phyloP scores from a whole-genome alignment of 2,113 vertebrate species.

The Nycticorax nycticorax region DNA sequence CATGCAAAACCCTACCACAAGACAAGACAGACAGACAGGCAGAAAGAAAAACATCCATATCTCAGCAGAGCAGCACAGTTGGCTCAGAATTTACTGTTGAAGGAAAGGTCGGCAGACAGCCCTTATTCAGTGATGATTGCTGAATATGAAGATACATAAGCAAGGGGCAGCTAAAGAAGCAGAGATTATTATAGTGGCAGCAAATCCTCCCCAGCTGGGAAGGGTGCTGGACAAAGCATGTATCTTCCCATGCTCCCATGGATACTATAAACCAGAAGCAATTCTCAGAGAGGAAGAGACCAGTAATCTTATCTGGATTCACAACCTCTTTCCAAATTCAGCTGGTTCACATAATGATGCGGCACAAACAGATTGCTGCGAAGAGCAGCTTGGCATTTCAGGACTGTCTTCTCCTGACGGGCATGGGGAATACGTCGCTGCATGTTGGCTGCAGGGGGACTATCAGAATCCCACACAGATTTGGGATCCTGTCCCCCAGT shows the following conservation, averaged over 20 bases:
- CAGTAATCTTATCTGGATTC: background rate
- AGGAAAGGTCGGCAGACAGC: slow-evolving; percentile 24
- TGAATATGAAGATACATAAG: background rate
- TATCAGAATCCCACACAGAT: background rate
- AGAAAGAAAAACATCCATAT: background rate
- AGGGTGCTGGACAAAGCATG: background rate
- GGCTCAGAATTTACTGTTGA: background rate
- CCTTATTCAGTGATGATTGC: background rate
- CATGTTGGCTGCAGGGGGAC: background rate
- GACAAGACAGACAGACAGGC: background rate
- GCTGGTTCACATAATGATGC: background rate
- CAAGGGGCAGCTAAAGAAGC: background rate
- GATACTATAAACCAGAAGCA: background rate
- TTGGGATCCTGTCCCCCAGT: background rate
- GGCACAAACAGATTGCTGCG: background rate
- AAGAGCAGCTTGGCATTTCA: background rate
- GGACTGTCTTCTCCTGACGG: background rate
- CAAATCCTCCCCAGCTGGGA: background rate
- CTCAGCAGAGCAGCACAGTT: slow-evolving; percentile 2
- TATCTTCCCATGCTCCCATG: background rate
- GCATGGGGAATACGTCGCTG: background rate
- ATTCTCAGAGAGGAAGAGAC: background rate
- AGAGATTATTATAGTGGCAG: background rate
- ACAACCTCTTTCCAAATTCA: background rate
- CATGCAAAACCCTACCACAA: background rate